phyloP scores from a whole-genome alignment of 2,113 vertebrate species.

The Actenoides hombroni region DNA sequence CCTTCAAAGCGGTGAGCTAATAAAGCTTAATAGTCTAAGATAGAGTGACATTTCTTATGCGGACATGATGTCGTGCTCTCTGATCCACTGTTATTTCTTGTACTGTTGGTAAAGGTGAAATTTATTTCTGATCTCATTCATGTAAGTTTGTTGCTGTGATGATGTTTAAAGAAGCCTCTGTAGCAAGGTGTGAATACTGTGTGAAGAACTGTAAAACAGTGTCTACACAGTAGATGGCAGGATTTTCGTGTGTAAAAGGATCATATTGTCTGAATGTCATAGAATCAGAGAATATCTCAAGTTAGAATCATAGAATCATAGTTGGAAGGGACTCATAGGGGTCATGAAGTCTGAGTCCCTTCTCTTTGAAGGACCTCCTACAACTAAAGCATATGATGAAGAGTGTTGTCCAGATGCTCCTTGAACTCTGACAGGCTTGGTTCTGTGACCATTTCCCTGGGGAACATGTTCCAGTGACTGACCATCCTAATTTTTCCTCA shows the following conservation, averaged over 20 bases:
- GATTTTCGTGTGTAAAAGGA: background rate
- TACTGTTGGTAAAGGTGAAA: background rate
- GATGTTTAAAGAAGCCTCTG: background rate
- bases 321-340: background rate
- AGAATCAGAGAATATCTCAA: background rate
- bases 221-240: background rate
- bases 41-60: constrained; percentile 21
- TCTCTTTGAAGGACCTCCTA: background rate
- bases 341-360: background rate
- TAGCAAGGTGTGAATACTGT: background rate
- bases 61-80: background rate
- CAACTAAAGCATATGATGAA: background rate
- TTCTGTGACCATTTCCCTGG: background rate
- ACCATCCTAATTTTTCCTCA: background rate
- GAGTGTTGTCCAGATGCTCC: background rate
- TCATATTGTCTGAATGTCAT: background rate
- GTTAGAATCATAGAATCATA: background rate
- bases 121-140: background rate
- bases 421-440: background rate
- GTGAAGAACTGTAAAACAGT: background rate
- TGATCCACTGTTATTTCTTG: background rate
- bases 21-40: background rate
- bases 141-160: background rate
- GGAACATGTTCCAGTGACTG: rapidly evolving
- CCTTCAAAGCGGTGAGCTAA: background rate